These are phyloP conservation scores for Archivesica marissinica DNA, from an alignment of 1,140 invertebrate species.

Conservation along the genomic window DNA sequence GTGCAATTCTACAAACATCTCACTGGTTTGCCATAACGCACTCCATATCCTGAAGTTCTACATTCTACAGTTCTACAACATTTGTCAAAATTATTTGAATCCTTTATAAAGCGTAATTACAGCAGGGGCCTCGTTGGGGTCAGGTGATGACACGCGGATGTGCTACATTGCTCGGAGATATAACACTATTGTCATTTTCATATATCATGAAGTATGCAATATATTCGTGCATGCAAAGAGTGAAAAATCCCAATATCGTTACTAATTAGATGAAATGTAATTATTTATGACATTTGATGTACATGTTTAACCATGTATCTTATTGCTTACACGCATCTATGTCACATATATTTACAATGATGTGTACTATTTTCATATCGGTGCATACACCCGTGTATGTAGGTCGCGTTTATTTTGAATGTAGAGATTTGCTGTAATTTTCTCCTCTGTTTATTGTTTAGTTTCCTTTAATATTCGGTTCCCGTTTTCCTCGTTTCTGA, in stretches of 20 bases:
- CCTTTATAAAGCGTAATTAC: too few species aligned
- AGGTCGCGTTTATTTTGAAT: constrained; percentile 16
- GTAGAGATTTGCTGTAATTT: constrained; percentile 38
- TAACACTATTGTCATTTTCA: too few species aligned
- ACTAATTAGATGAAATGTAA: constrained; percentile 1
- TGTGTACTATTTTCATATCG: constrained; percentile 44
- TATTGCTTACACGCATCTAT: constrained; percentile 2
- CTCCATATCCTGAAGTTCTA: too few species aligned
- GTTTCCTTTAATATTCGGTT: constrained; percentile 39
- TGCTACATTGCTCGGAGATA: too few species aligned
- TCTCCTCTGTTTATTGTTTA: constrained; percentile 55
- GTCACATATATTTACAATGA: constrained; percentile 26
- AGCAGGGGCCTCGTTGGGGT: too few species aligned
- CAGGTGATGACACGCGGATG: too few species aligned
- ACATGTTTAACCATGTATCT: background rate
- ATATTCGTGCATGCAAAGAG: background rate
- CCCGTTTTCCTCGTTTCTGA: constrained; percentile 23
- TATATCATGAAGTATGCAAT: too few species aligned
- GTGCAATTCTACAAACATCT: too few species aligned
- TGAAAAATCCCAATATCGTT: constrained; percentile 34
- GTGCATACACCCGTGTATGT: constrained; percentile 50
- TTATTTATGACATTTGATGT: background rate
- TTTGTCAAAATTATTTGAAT: too few species aligned
- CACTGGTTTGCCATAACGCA: too few species aligned
- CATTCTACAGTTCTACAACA: too few species aligned